A percentile compares a stretch with the other conserved stretches of the same genome.
phyloP scores from a whole-genome alignment of 2,113 vertebrate genomes.

The Oceanites oceanicus region DNA sequence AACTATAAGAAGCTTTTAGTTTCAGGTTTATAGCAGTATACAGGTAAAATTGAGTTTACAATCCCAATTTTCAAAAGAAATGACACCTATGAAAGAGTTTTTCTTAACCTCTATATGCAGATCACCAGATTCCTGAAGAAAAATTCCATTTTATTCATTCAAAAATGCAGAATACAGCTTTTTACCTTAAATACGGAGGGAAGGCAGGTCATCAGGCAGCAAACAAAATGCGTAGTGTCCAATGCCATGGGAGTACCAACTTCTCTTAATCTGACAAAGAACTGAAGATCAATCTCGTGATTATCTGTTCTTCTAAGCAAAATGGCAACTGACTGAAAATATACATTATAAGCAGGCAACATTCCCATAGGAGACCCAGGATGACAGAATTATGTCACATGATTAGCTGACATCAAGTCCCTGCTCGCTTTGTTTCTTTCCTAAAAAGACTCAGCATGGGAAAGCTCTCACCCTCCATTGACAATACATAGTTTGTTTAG shows the following conservation, averaged over 20 bases:
- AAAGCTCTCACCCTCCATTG: not conserved
- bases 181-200: not conserved
- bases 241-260: not conserved
- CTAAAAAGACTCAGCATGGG: not conserved
- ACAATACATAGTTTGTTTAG: not conserved
- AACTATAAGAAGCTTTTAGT: not conserved
- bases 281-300: not conserved
- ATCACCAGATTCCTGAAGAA: not conserved
- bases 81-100: not conserved
- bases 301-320: not conserved
- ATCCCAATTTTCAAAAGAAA: not conserved
- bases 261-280: not conserved
- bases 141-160: not conserved
- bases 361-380: not conserved
- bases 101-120: not conserved
- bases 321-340: not conserved
- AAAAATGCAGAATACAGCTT: not conserved
- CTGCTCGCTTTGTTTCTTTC: not conserved
- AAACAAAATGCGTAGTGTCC: not conserved
- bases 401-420: not conserved
- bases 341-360: not conserved
- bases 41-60: not conserved
- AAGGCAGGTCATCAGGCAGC: not conserved
- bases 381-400: not conserved
- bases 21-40: not conserved